phyloP scores from a whole-genome alignment of 2,888 invertebrate species.

The Zygogramma bicolorata region DNA sequence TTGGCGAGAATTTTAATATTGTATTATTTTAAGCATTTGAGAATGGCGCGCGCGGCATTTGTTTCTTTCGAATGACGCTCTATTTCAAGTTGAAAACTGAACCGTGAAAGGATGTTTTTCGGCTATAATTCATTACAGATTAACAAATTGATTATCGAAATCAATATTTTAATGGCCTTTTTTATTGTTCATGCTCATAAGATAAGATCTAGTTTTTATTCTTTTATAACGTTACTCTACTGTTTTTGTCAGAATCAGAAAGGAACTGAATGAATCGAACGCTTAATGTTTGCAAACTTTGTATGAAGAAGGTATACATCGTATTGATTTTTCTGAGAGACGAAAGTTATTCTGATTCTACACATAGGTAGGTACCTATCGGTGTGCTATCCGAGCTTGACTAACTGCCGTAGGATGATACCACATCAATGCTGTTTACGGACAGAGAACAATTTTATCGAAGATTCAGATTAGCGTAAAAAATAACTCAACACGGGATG shows the following conservation, averaged over 20 bases:
- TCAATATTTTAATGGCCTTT: neutral
- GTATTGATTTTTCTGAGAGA: neutral
- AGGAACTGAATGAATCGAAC: neutral
- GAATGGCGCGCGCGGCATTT: constrained; percentile 62
- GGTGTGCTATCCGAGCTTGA: no score
- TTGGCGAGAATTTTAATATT: constrained; percentile 65
- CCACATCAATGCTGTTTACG: neutral
- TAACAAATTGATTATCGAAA: neutral
- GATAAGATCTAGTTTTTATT: neutral
- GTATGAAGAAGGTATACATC: neutral
- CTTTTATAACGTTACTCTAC: neutral
- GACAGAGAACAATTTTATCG: no score
- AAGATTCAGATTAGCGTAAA: no score
- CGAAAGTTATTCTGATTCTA: neutral
- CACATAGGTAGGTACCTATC: no score
- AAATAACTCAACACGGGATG: neutral
- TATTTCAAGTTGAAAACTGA: neutral
- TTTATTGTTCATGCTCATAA: no score
- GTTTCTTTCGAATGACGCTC: constrained; percentile 51
- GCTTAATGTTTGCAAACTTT: neutral
- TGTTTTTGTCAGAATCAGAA: neutral
- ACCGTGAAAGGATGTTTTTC: neutral
- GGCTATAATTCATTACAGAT: neutral
- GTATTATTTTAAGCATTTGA: constrained; percentile 64
- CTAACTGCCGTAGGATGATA: neutral